These are phyloP conservation scores for Nothobranchius kuhntae DNA, from an alignment of 2,113 vertebrate genomes.

Conservation along the genomic window DNA sequence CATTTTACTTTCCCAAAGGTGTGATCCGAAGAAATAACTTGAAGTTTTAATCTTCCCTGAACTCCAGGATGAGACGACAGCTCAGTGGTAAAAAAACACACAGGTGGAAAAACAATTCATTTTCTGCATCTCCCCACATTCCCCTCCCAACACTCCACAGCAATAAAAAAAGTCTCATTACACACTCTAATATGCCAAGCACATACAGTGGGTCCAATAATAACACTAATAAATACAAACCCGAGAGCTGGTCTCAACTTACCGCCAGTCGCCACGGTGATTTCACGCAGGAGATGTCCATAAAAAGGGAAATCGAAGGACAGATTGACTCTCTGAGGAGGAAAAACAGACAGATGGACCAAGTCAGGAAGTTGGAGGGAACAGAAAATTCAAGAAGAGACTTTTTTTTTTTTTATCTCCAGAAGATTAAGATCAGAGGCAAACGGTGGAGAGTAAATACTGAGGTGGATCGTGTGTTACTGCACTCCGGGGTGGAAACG, in stretches of 20 bases:
- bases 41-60: not conserved
- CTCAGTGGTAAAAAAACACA: not conserved
- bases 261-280: slow-evolving; percentile 97
- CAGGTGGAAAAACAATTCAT: slow-evolving; percentile 14
- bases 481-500: not conserved
- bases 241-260: slow-evolving; percentile 75
- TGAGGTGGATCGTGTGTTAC: not conserved
- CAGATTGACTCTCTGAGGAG: slow-evolving; percentile 91
- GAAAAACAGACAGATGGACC: slow-evolving; percentile 52
- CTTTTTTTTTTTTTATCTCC: slow-evolving; percentile 22
- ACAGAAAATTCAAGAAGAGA: slow-evolving; percentile 24
- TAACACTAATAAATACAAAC: slow-evolving; percentile 48
- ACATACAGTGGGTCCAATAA: slow-evolving; percentile 59
- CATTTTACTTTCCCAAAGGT: slow-evolving; percentile 23
- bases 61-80: not conserved
- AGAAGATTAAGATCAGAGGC: slow-evolving; percentile 28
- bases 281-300: slow-evolving; percentile 94
- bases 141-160: slow-evolving; percentile 34
- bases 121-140: not conserved
- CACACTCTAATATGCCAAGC: slow-evolving; percentile 46
- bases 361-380: slow-evolving; percentile 35
- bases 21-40: slow-evolving; percentile 23
- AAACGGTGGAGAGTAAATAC: slow-evolving; percentile 24
- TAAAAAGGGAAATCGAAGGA: slow-evolving; percentile 99
- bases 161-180: slow-evolving; percentile 50